These are phyloP conservation scores for Melierax canorus DNA, from an alignment of 2,113 vertebrate species.

Conservation along the genomic window DNA sequence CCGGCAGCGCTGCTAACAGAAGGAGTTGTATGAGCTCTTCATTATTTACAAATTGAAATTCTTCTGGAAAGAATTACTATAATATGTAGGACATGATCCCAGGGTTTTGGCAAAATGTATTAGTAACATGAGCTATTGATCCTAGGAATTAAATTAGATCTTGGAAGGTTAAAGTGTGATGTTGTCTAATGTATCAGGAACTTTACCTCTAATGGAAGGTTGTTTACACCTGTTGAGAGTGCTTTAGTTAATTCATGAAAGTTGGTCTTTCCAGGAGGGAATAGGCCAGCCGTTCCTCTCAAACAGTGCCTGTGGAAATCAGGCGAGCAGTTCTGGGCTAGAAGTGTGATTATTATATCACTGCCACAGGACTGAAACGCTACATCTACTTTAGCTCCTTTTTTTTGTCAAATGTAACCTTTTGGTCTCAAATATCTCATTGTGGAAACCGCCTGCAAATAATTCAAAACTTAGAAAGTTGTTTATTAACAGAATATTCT, in stretches of 20 bases:
- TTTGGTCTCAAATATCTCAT: background rate
- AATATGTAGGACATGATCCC: constrained; percentile 66
- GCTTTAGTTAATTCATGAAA: background rate
- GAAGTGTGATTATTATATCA: fast-evolving
- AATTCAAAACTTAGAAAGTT: background rate
- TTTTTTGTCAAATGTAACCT: background rate
- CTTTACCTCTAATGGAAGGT: constrained; percentile 46
- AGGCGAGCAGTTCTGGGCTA: background rate
- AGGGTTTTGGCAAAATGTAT: constrained; percentile 58
- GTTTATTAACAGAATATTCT: background rate
- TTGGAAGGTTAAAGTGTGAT: constrained; percentile 56
- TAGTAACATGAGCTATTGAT: constrained; percentile 57
- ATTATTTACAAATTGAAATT: constrained; percentile 67
- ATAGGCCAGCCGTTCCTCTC: background rate
- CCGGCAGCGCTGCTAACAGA: constrained; percentile 31
- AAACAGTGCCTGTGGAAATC: background rate
- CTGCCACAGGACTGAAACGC: background rate
- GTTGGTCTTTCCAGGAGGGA: background rate
- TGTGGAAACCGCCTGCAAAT: background rate
- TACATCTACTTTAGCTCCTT: background rate
- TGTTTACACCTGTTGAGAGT: constrained; percentile 42
- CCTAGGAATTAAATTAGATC: constrained; percentile 56
- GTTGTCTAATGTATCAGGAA: constrained; percentile 42
- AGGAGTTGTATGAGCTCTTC: constrained; percentile 57
- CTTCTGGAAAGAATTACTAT: constrained; percentile 67